Conservation (phyloP, 1,140 invertebrate genomes). For the Homalodisca vitripennis region DNA sequence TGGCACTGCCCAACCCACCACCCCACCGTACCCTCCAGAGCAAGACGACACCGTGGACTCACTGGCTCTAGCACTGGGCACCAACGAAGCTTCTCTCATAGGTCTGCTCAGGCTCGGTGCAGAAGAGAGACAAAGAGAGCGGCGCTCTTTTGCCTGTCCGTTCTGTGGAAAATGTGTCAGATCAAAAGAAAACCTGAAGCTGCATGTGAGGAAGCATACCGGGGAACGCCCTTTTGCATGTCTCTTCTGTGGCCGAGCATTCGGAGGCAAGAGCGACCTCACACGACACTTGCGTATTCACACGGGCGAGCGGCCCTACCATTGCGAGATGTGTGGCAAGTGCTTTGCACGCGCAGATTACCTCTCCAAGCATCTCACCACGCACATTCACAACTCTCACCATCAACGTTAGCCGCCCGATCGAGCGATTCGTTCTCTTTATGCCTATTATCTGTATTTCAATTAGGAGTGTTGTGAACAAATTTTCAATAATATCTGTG, state of each 20-base stretch:
- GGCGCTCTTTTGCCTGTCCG: slow-evolving; percentile 72
- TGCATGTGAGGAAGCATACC: slow-evolving; percentile 86
- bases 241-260: slow-evolving; percentile 80
- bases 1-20: slow-evolving; percentile 43
- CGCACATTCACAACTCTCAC: slow-evolving; percentile 66
- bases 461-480: slow-evolving; percentile 27
- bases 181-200: slow-evolving; percentile 83
- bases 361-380: slow-evolving; percentile 86
- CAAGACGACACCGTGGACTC: slow-evolving; percentile 68
- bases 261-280: slow-evolving; percentile 82
- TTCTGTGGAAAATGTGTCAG: slow-evolving; percentile 87
- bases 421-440: background rate
- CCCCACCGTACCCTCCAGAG: slow-evolving; percentile 49
- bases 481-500: slow-evolving; percentile 20
- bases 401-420: slow-evolving; percentile 30
- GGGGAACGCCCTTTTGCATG: slow-evolving; percentile 85
- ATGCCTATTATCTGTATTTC: slow-evolving; percentile 9
- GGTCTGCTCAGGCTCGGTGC: slow-evolving; percentile 60
- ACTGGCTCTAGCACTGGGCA: slow-evolving; percentile 49
- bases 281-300: slow-evolving; percentile 83
- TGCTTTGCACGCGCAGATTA: slow-evolving; percentile 87
- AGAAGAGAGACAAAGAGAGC: slow-evolving; percentile 57
- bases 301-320: slow-evolving; percentile 83
- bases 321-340: slow-evolving; percentile 88
- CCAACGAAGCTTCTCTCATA: slow-evolving; percentile 60